Evolutionary conservation across 2,797 vertebrate genomes (phyloP), one percentile per base, ranked within the genome.

Genomic region (Jordanella pulchra): DNA sequence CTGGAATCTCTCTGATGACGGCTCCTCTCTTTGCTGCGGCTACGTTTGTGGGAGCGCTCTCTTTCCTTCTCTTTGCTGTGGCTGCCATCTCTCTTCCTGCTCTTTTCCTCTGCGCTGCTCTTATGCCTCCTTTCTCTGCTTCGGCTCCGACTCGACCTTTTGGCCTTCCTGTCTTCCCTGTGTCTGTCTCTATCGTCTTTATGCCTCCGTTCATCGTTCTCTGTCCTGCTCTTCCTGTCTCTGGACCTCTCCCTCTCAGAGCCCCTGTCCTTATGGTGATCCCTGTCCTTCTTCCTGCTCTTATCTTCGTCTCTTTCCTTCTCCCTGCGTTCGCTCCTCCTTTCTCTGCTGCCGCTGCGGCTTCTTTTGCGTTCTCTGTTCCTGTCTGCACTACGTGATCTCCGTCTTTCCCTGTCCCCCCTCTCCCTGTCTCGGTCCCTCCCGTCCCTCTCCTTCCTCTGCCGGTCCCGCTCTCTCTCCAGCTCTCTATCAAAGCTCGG

Each of bases 401-500:
- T 93, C 7, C 96, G 91, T 11, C 96, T 95, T 60, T 99, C 97
- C 91, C 91, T 90, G 23, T 79, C 91, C 25, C 86, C 85, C 51
- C 96, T 94, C 21, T 99, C 97, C 89, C 90, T 82, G 21, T 78
- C 96, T 63, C 94, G 82, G 56, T 96, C 92, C 73, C 90, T 82
- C 44, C 89, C 84, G 13, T 90, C 94, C 73, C 89, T 85, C 79
- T 95, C 95, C 79, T 95, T 95, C 82, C 87, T 92, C 82, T 95
- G 94, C 0, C 94, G 91, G 72, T 95, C 94, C 0, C 93, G 89
- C 78, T 99, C 98, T 87, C 97, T 94, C 88, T 99, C 98, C 82
- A 99, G 93, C 81, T 99, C 98, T 73, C 95, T 95, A 69, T 99
- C 97, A 51, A 99, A 99, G 89, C 96, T 98, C 83, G 96, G 96